These are phyloP conservation scores for Mustelus asterias DNA, from an alignment of 2,113 vertebrate species.

Conservation along the genomic window DNA sequence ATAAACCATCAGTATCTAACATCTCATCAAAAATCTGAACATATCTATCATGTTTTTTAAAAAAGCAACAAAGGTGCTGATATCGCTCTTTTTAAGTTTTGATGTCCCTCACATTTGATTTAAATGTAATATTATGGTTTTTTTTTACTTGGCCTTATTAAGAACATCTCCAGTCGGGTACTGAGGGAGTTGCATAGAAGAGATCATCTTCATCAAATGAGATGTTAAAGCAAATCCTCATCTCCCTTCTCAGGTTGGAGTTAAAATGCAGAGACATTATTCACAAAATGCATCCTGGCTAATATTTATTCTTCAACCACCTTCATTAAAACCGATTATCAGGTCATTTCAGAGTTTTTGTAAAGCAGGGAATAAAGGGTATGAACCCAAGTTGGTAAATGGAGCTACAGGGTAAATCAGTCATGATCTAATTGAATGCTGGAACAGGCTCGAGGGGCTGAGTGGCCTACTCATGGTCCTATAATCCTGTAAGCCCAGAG, in stretches of 20 bases:
- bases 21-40: neutral
- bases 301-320: neutral
- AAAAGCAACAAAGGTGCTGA: neutral
- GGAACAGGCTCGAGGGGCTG: neutral
- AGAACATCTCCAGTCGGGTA: neutral
- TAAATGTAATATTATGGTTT: neutral
- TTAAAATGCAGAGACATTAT: neutral
- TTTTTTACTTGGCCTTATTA: neutral
- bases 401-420: neutral
- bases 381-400: neutral
- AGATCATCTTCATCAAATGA: neutral
- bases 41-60: neutral
- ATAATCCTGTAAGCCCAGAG: neutral
- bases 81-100: neutral
- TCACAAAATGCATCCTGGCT: neutral
- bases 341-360: neutral
- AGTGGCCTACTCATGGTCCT: neutral
- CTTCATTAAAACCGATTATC: neutral
- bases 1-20: neutral
- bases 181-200: neutral
- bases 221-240: neutral
- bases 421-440: neutral
- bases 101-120: neutral
- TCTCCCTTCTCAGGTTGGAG: neutral
- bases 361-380: neutral